Base-by-base conservation (phyloP, 1,140 invertebrate genomes). In the Anastrepha obliqua region DNA sequence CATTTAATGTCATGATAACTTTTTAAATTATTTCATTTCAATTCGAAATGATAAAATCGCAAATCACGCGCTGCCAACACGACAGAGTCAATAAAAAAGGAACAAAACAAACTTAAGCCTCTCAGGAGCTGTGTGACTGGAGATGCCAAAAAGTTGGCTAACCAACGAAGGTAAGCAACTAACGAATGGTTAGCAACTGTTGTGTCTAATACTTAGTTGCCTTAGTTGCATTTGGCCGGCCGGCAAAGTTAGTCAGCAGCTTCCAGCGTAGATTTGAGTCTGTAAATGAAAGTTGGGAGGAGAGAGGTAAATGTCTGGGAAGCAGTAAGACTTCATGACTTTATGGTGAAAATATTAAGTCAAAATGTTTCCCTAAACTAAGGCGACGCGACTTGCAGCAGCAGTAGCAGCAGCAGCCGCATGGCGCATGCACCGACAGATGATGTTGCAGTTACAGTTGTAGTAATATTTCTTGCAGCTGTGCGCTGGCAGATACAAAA, bases 1-100 rank as follows among this genome's bases (percentile, higher is more conserved):
- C 91, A 92, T 92, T 92, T 92, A 92, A 92, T 91, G 92, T 92
- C 91, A 92, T 92, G 90, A 92, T 92, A 92, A 92, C 91, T 91
- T 91, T 91, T 92, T 90, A 92, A 92, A 92, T 92, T 92, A 92
- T 92, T 92, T 92, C 91, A 92, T 92, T 92, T 88, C 88, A 87
- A 88, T 88, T 92, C 91, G 91, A 90, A 91, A 90, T 91, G 91
- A 92, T 92, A 92, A 92, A 91, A 92, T 92, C 91, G 91, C 91
- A 92, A 92, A 92, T 92, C 91, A 92, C 91, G 88, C 86, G 81
- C 78, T 51, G n/a, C 51, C 85, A 85, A 81, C 74, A 81, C 74
- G 74, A 81, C 74, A 55, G 51, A 81, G 44, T 81, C 51, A 47
- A 51, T 62, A 29, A 87, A 87, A 39, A 78, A 78, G 29, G 15